phyloP scores from a whole-genome alignment of 2,797 vertebrate species.

The Otolemur crassicaudatus region DNA sequence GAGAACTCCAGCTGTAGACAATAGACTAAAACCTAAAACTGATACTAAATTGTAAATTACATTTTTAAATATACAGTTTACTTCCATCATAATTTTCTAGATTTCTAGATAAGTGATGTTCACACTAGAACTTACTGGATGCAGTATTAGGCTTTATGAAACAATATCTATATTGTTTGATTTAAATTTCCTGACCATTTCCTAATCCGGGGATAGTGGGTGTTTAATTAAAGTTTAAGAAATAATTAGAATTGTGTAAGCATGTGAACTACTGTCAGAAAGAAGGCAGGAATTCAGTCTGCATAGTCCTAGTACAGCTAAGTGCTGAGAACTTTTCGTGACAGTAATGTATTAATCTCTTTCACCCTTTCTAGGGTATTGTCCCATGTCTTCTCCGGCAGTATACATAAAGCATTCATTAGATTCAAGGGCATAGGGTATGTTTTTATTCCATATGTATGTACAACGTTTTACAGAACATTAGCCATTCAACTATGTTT shows the following conservation, averaged over 20 bases:
- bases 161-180: not conserved
- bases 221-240: not conserved
- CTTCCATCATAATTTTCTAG: not conserved
- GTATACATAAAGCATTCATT: not conserved
- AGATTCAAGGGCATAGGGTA: not conserved
- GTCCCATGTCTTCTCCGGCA: not conserved
- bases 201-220: not conserved
- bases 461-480: constrained; percentile 13
- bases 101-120: not conserved
- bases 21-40: not conserved
- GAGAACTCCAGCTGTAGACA: not conserved
- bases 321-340: not conserved
- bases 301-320: not conserved
- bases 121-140: not conserved
- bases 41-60: not conserved
- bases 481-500: not conserved
- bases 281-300: not conserved
- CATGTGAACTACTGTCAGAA: not conserved
- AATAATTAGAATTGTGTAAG: not conserved
- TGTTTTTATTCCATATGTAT: not conserved
- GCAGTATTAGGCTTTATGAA: not conserved
- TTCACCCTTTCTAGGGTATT: not conserved
- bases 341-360: not conserved
- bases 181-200: not conserved
- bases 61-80: not conserved